These are phyloP conservation scores for Clitarchus hookeri DNA, from an alignment of 2,888 invertebrate genomes.

Conservation along the genomic window DNA sequence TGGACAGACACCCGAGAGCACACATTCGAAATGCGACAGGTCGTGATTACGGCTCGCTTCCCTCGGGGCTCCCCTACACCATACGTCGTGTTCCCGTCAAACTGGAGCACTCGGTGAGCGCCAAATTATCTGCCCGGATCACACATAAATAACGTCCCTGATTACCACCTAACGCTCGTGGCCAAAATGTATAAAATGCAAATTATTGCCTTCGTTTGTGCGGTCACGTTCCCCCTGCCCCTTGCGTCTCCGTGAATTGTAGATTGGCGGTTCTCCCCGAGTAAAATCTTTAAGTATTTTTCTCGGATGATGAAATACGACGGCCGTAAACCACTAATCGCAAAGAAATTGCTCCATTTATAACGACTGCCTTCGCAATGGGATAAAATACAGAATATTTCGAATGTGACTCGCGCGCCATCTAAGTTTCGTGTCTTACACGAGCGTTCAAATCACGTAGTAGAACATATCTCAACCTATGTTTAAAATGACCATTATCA, in stretches of 20 bases:
- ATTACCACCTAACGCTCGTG: background rate
- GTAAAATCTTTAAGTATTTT: background rate
- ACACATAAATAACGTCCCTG: background rate
- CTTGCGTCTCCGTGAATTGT: background rate
- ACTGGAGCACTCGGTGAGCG: background rate
- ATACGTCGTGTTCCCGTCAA: background rate
- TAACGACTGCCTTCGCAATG: background rate
- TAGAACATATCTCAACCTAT: background rate
- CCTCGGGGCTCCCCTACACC: background rate
- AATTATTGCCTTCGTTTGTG: background rate
- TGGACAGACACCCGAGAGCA: constrained; percentile 1
- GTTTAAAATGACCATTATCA: no score
- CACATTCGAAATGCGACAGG: background rate
- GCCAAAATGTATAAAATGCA: background rate
- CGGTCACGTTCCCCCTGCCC: background rate
- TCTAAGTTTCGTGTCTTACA: background rate
- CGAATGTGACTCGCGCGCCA: background rate
- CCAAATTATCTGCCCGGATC: background rate
- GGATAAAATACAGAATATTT: background rate
- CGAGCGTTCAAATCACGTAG: background rate
- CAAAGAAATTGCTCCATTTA: background rate
- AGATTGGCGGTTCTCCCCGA: background rate
- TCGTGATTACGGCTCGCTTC: background rate
- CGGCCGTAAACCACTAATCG: background rate
- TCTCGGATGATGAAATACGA: background rate